phyloP scores from a whole-genome alignment of 2,113 vertebrate genomes.

The Bolborhynchus lineola region DNA sequence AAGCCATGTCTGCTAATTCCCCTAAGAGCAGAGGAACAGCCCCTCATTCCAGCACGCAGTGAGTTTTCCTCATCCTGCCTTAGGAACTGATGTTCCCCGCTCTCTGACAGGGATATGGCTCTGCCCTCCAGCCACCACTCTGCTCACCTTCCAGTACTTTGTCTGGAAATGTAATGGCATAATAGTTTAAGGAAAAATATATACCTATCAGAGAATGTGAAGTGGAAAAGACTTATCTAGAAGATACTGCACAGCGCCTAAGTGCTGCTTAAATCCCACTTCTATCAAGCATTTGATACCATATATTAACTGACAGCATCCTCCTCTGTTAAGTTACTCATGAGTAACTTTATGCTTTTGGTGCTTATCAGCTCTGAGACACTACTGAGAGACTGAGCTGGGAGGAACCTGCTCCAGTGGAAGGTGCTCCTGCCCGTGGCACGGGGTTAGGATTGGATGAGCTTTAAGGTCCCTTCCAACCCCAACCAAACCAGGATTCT shows the following conservation, averaged over 20 bases:
- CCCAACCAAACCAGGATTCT: neutral
- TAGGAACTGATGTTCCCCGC: neutral
- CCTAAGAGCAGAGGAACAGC: neutral
- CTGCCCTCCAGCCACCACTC: neutral
- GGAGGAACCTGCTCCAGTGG: neutral
- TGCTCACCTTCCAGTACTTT: neutral
- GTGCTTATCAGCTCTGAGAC: neutral
- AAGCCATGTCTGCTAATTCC: neutral
- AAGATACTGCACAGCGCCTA: neutral
- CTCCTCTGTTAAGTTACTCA: neutral
- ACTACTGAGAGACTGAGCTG: accelerated
- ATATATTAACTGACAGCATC: neutral
- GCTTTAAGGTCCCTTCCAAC: neutral
- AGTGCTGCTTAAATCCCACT: neutral
- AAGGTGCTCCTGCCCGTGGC: neutral
- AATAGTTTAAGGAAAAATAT: neutral
- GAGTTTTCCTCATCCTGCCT: neutral
- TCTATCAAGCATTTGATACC: neutral
- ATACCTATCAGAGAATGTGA: neutral
- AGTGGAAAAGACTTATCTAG: neutral
- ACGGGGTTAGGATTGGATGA: neutral
- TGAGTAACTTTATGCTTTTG: neutral
- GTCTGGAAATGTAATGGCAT: neutral
- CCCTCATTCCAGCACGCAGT: neutral
- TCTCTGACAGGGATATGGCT: accelerated